These are phyloP conservation scores for Sesamia nonagrioides DNA, from an alignment of 1,140 invertebrate genomes.

Conservation along the genomic window DNA sequence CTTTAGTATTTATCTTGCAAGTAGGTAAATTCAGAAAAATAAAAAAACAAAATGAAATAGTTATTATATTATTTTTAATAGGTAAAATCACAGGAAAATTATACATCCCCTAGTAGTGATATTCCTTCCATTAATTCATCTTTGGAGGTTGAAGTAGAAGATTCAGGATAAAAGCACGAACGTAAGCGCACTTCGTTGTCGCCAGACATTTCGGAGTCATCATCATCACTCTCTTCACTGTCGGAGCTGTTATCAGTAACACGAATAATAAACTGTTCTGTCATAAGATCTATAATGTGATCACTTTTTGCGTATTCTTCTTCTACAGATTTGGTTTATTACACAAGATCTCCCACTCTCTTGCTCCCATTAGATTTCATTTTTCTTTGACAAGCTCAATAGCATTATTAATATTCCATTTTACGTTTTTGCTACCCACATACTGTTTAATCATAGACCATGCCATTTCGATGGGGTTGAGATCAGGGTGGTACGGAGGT, in stretches of 20 bases:
- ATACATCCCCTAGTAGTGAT: no score
- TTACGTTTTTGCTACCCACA: background rate
- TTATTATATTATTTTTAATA: no score
- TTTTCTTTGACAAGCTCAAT: background rate
- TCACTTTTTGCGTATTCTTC: background rate
- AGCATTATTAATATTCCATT: background rate
- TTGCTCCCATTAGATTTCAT: background rate
- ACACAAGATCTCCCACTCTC: conserved; percentile 14
- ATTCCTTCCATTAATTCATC: no score
- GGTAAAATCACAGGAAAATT: no score
- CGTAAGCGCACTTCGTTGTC: no score
- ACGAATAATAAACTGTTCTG: background rate
- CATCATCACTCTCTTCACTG: no score
- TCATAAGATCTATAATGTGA: background rate
- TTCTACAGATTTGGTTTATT: background rate
- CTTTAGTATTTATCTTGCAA: no score
- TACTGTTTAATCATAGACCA: background rate
- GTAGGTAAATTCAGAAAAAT: no score
- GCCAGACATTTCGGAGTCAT: no score
- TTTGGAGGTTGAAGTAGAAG: no score
- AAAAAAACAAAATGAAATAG: no score
- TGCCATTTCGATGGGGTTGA: conserved; percentile 3
- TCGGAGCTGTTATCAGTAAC: background rate
- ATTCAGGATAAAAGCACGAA: no score
- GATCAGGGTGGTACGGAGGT: background rate